These are phyloP conservation scores for Disparrhopalites patrizii DNA, from an alignment of 2,888 invertebrate species.

Conservation along the genomic window DNA sequence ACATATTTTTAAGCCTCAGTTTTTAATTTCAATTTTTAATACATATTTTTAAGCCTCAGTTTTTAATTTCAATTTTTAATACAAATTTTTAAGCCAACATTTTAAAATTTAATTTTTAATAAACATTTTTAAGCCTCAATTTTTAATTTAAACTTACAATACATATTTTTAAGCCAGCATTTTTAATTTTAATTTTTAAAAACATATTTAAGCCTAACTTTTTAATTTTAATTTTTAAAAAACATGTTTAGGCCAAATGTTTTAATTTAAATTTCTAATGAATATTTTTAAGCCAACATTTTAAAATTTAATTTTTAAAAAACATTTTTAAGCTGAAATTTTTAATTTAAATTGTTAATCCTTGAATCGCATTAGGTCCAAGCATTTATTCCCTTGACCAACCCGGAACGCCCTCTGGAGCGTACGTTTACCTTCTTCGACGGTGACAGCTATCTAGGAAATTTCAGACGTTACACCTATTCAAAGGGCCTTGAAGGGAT, in stretches of 20 bases:
- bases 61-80: neutral
- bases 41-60: neutral
- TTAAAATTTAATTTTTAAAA: neutral
- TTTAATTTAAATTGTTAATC: no score
- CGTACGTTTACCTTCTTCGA: neutral
- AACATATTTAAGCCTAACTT: neutral
- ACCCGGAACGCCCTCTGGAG: neutral
- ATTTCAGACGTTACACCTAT: neutral
- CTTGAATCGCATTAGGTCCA: no score
- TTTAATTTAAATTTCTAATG: neutral
- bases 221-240: neutral
- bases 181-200: no score
- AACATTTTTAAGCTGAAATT: neutral
- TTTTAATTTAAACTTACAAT: no score
- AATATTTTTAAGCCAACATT: neutral
- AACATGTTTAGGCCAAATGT: neutral
- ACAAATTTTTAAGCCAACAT: neutral
- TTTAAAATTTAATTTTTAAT: neutral
- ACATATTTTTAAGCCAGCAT: no score
- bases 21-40: neutral
- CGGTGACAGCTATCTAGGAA: neutral
- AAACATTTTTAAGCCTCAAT: neutral
- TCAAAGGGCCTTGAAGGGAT: neutral
- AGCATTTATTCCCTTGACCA: neutral
- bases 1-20: neutral